Conservation (phyloP, 1,140 invertebrate species). For the Bradynema listronoti region DNA sequence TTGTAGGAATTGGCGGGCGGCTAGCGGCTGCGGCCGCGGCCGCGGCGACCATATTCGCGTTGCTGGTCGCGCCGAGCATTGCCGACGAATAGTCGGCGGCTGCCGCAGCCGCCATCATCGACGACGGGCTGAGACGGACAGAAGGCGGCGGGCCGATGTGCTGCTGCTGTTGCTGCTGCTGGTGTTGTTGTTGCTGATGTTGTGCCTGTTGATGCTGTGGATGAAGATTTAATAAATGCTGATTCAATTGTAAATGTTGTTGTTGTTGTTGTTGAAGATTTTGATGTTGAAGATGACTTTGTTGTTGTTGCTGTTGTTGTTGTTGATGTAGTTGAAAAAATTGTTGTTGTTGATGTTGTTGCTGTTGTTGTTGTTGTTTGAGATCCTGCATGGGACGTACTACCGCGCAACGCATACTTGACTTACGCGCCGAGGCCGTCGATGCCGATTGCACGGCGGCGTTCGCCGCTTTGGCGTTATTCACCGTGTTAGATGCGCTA, state of each 20-base stretch:
- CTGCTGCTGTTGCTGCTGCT: background rate
- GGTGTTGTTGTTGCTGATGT: background rate
- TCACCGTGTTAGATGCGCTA: too few relatives aligned
- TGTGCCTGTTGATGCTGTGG: background rate
- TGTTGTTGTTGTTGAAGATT: slow-evolving; percentile 3
- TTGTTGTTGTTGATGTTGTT: slow-evolving; percentile 6
- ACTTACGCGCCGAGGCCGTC: slow-evolving; percentile 8
- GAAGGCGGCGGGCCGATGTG: background rate
- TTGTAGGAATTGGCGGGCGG: background rate
- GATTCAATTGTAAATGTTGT: background rate
- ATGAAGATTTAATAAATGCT: background rate
- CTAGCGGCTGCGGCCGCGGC: slow-evolving; percentile 4
- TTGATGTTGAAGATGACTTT: background rate
- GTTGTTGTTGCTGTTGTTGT: slow-evolving; percentile 5
- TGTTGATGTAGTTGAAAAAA: background rate
- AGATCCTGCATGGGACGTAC: slow-evolving; percentile 14
- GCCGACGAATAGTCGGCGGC: too few relatives aligned
- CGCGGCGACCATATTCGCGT: too few relatives aligned
- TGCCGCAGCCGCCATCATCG: too few relatives aligned
- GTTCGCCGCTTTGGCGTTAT: too few relatives aligned
- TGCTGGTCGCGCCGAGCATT: too few relatives aligned
- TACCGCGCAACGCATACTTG: slow-evolving; percentile 16
- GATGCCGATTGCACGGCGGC: too few relatives aligned
- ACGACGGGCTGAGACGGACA: background rate
- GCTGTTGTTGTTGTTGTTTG: slow-evolving; percentile 10